Conservation (phyloP, 2,797 vertebrate species). For the Tapera naevia region DNA sequence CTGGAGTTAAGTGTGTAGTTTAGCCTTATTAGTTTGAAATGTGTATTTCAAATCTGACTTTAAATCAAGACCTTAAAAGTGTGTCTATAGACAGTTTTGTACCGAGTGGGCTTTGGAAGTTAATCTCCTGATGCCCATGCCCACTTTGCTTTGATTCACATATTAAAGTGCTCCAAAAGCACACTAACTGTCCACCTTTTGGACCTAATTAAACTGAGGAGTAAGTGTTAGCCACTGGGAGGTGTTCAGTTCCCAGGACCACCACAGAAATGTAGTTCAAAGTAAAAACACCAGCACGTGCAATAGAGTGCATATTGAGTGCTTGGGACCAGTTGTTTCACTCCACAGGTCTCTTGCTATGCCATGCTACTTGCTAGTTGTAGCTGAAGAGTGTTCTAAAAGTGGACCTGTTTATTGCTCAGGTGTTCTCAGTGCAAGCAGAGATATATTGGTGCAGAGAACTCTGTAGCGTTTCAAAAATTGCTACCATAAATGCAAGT, state of each 20-base stretch:
- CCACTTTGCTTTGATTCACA: neutral
- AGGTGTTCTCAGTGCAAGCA: neutral
- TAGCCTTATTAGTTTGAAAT: neutral
- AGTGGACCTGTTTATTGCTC: neutral
- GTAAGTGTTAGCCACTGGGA: neutral
- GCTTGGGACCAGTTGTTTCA: neutral
- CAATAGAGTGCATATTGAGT: neutral
- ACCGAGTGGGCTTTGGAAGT: neutral
- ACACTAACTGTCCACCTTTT: neutral
- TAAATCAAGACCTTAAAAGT: neutral
- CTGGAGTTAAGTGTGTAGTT: neutral
- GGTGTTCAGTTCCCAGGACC: neutral
- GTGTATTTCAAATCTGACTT: neutral
- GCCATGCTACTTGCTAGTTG: neutral
- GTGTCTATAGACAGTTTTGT: neutral
- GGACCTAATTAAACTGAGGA: neutral
- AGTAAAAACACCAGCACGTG: neutral
- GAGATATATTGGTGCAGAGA: neutral
- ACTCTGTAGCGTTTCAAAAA: neutral
- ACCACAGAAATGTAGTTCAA: neutral
- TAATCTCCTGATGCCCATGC: neutral
- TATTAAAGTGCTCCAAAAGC: neutral
- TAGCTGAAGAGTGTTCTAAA: neutral
- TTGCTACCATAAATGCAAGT: neutral
- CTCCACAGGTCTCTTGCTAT: neutral